Conservation (phyloP, 2,888 invertebrate species). For the Rhagonycha fulva region DNA sequence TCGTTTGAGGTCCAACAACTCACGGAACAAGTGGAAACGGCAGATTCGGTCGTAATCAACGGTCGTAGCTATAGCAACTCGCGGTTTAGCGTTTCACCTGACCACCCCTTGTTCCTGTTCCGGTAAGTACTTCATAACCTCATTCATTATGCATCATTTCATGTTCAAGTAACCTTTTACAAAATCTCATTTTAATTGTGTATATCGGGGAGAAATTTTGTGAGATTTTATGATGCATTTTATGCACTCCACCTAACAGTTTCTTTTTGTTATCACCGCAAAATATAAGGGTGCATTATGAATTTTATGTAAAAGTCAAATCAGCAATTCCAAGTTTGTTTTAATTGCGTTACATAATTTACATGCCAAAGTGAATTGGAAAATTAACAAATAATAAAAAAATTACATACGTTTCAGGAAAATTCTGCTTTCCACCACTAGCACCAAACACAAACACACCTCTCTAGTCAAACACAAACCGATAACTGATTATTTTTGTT, state of each 20-base stretch:
- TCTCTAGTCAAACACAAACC: background rate
- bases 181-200: conserved; percentile 41
- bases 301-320: conserved; percentile 8
- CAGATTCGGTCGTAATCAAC: conserved; percentile 42
- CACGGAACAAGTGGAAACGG: conserved; percentile 37
- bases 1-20: conserved; percentile 34
- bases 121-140: conserved; percentile 44
- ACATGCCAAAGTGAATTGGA: background rate
- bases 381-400: background rate
- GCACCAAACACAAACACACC: background rate
- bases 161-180: conserved; percentile 40
- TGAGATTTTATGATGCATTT: conserved; percentile 32
- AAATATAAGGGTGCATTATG: conserved; percentile 15
- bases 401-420: background rate
- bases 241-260: conserved; percentile 22
- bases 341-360: background rate
- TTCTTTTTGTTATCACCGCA: conserved; percentile 20
- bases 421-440: background rate
- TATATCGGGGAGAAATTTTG: conserved; percentile 33
- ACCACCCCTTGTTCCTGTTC: conserved; percentile 41
- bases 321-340: background rate
- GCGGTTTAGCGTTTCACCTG: conserved; percentile 45
- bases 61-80: conserved; percentile 41
- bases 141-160: conserved; percentile 44
- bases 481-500: background rate